phyloP scores from a whole-genome alignment of 2,888 invertebrate species.

The Erebia aethiops region DNA sequence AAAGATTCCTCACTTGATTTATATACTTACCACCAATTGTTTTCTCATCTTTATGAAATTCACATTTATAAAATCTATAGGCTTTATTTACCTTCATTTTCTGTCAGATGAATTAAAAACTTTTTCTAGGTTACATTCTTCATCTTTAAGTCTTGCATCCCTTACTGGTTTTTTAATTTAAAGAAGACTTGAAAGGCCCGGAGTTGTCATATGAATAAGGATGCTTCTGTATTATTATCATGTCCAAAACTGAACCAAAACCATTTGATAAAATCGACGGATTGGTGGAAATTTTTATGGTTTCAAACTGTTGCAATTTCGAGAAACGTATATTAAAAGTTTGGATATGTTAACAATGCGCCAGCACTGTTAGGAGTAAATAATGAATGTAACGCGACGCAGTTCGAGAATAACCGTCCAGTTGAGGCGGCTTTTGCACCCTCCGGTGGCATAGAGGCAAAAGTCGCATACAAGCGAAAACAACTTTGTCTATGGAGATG shows the following conservation, averaged over 20 bases:
- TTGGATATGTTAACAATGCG: constrained; percentile 46
- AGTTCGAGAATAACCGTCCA: constrained; percentile 80
- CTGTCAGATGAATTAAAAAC: constrained; percentile 26
- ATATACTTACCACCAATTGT: constrained; percentile 39
- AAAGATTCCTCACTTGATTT: constrained; percentile 50
- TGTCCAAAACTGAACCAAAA: constrained; percentile 46
- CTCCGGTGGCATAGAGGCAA: constrained; percentile 67
- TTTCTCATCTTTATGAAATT: constrained; percentile 47
- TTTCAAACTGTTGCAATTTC: constrained; percentile 4
- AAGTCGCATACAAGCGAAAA: constrained; percentile 65
- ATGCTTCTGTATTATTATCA: constrained; percentile 52
- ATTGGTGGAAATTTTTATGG: background rate
- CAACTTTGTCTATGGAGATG: constrained; percentile 50
- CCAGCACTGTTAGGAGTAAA: constrained; percentile 43
- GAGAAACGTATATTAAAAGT: constrained; percentile 31
- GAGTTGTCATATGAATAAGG: constrained; percentile 58
- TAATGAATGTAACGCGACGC: constrained; percentile 65
- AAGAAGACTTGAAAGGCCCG: constrained; percentile 65
- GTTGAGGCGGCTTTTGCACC: constrained; percentile 78
- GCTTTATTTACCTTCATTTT: constrained; percentile 32
- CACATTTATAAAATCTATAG: constrained; percentile 43
- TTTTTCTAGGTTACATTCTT: constrained; percentile 29
- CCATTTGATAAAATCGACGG: constrained; percentile 31
- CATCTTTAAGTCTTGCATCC: constrained; percentile 38
- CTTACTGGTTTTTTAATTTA: constrained; percentile 34